Conservation (phyloP, 2,113 vertebrate species). For the Takifugu bimaculatus region DNA sequence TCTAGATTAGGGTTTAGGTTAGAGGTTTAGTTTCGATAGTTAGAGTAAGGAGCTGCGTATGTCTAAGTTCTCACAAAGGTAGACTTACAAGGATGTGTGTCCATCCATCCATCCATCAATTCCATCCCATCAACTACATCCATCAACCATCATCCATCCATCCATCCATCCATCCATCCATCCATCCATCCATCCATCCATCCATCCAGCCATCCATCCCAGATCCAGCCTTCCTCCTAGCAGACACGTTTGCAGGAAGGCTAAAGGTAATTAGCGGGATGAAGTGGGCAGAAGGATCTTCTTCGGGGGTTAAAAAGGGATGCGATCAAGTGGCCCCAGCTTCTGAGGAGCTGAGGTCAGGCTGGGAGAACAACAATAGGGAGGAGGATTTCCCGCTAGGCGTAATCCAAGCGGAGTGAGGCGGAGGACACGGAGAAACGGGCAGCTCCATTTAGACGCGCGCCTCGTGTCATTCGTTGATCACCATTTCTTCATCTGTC, state of each 20-base stretch:
- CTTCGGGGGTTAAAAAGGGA: slow-evolving; percentile 53
- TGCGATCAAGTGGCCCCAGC: slow-evolving; percentile 31
- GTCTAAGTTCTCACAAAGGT: no score
- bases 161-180: slow-evolving; percentile 10
- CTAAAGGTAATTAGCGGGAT: slow-evolving; percentile 68
- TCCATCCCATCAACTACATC: no score
- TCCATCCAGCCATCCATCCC: no score
- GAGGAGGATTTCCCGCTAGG: slow-evolving; percentile 36
- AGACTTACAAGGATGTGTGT: no score
- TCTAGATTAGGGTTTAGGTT: no score
- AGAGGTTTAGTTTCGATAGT: no score
- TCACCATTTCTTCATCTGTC: no score
- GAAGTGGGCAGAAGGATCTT: slow-evolving; percentile 54
- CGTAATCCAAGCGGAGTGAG: background rate
- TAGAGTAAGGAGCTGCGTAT: no score
- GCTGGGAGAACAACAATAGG: slow-evolving; percentile 31
- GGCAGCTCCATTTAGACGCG: no score
- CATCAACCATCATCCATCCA: background rate
- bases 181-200: background rate
- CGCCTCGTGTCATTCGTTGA: no score
- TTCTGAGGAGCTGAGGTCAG: slow-evolving; percentile 28
- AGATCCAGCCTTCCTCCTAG: slow-evolving; percentile 15
- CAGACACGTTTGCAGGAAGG: slow-evolving; percentile 66
- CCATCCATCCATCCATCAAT: slow-evolving; percentile 20
- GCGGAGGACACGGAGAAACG: no score